Evolutionary conservation across 2,888 invertebrate species (phyloP), one percentile per base, ranked within the genome.

Genomic region (Troides aeacus): DNA sequence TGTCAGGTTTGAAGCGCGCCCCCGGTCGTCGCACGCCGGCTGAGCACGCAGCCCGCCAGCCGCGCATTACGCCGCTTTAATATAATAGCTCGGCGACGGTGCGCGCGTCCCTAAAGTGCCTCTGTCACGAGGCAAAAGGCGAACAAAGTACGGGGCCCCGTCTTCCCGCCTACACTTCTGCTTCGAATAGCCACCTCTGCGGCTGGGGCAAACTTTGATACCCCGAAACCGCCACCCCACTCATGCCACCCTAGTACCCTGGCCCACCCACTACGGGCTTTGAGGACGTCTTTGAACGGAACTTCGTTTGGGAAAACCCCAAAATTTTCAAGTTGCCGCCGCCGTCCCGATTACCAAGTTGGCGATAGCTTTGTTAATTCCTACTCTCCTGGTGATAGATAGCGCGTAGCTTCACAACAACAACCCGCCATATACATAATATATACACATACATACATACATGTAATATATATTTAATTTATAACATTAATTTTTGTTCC

Each of bases 281-380:
- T 88, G 87, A 90, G 91, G 90, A 89, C 90, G 90, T 90, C 91
- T 91, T 92, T 92, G 89, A 90, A 84, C 83, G 82, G 82, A 91
- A 92, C 86, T 91, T 90, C 85, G 84, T 85, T 83, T 84, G 87
- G 86, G 89, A 89, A 89, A 90, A 90, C 89, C 92, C 65, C 92
- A 88, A 87, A 92, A 92, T 89, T 39, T 90, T 89, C 88, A 87
- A 88, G 87, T 87, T 85, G 86, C 80, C 79, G 78, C 79, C 86
- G 78, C 79, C 86, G 85, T 82, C 82, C 86, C 89, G 90, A 91
- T 92, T 90, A 89, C 85, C 87, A 59, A 87, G 87, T 90, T 86
- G 85, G 84, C 84, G 84, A 89, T 90, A 89, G 90, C 90, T 92
- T 85, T 85, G 86, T 84, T 86, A 88, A 86, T 88, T 90, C 89